phyloP scores from a whole-genome alignment of 2,113 vertebrate species.

The Engraulis encrasicolus region DNA sequence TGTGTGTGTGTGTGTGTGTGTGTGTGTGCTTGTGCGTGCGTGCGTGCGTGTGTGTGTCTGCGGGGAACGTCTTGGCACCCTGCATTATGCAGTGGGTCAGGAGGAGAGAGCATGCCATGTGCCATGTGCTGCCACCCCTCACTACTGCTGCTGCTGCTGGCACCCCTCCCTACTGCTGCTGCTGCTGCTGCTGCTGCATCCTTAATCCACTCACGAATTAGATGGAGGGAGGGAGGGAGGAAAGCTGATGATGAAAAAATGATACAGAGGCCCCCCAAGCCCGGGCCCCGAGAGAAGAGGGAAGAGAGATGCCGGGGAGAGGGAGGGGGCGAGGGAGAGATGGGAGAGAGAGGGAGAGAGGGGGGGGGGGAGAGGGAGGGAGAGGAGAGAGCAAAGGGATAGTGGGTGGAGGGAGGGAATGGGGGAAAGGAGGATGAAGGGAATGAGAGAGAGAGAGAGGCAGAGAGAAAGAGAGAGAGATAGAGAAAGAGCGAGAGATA shows the following conservation, averaged over 20 bases:
- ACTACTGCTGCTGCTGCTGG: too few relatives aligned
- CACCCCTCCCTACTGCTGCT: too few relatives aligned
- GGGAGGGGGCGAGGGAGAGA: neutral
- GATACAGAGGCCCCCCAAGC: neutral
- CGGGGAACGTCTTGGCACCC: neutral
- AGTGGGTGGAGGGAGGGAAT: neutral
- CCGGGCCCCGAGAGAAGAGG: neutral
- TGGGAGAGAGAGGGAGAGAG: neutral
- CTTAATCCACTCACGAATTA: neutral
- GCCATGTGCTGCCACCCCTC: too few relatives aligned
- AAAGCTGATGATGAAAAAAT: conserved; percentile 8
- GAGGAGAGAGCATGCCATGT: neutral
- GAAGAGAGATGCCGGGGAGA: too few relatives aligned
- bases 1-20: too few relatives aligned
- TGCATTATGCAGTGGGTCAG: conserved; percentile 3
- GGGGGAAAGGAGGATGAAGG: neutral
- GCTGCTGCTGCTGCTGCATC: neutral
- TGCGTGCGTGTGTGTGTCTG: neutral
- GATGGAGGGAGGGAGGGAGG: neutral
- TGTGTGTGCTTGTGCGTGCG: too few relatives aligned
- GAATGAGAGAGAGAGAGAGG: neutral
- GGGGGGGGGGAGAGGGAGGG: neutral
- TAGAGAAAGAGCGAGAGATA: neutral
- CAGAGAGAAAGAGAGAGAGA: conserved; percentile 6
- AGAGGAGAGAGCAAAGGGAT: neutral